Conservation (phyloP, 2,113 vertebrate species). For the Blennius ocellaris region DNA sequence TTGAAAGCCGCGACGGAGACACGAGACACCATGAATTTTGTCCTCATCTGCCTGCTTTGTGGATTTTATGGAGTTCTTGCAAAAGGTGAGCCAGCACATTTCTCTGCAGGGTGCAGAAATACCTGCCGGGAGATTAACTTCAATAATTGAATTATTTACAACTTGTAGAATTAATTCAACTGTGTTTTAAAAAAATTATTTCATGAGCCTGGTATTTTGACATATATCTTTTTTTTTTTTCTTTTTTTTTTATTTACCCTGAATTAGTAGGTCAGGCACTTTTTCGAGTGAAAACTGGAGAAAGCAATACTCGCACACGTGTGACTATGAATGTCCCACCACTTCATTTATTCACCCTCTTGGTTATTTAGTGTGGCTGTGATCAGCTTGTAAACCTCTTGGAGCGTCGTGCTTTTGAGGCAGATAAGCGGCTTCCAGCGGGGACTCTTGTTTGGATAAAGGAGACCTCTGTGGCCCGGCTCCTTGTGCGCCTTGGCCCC, state of each 20-base stretch:
- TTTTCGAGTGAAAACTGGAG: neutral
- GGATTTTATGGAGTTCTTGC: constrained; percentile 80
- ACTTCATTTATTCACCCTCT: constrained; percentile 8
- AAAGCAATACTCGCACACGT: constrained; percentile 14
- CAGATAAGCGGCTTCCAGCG: constrained; percentile 54
- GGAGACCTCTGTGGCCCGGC: constrained; percentile 50
- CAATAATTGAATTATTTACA: no score
- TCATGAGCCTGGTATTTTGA: no score
- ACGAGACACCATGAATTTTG: constrained; percentile 72
- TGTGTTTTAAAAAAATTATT: no score
- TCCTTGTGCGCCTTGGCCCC: constrained; percentile 59
- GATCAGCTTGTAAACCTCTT: constrained; percentile 26
- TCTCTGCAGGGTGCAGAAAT: no score
- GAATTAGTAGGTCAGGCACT: no score
- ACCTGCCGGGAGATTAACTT: no score
- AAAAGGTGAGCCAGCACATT: constrained; percentile 71
- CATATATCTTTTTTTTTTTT: no score
- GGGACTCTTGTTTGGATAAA: constrained; percentile 67
- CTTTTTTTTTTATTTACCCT: no score
- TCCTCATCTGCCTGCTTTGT: constrained; percentile 77
- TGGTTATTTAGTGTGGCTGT: constrained; percentile 1
- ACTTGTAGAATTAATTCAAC: no score
- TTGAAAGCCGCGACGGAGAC: constrained; percentile 43
- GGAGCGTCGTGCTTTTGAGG: constrained; percentile 6
- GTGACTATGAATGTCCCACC: neutral